A percentile compares a stretch with the other conserved stretches of the same genome.
These are phyloP conservation scores for Heliconius aoede DNA, from an alignment of 2,888 invertebrate species.

Conservation along the genomic window DNA sequence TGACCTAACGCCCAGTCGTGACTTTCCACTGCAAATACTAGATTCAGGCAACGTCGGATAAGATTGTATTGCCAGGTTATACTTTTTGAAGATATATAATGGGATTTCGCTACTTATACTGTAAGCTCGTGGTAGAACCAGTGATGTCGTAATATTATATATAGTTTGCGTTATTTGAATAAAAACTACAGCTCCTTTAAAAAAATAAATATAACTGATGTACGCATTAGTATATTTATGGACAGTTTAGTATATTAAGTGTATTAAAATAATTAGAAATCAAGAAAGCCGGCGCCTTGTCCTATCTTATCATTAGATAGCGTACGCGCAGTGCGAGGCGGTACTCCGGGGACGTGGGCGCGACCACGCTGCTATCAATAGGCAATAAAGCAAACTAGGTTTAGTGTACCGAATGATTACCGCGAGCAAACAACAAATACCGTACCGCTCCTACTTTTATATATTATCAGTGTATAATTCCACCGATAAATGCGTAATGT, in stretches of 20 bases:
- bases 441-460: conserved; percentile 41
- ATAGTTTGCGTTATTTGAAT: no score
- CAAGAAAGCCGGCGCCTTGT: conserved; percentile 25
- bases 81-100: background rate
- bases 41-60: background rate
- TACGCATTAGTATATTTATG: background rate
- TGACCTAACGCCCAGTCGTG: background rate
- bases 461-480: conserved; percentile 36
- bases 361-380: conserved; percentile 29
- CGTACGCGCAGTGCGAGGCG: conserved; percentile 14
- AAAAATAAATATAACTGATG: no score
- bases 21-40: conserved; percentile 32
- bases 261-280: conserved; percentile 18
- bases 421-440: conserved; percentile 31
- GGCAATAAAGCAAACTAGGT: conserved; percentile 39
- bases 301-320: conserved; percentile 32
- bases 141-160: no score
- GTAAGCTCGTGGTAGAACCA: no score
- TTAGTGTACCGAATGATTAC: conserved; percentile 37
- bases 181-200: no score
- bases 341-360: background rate
- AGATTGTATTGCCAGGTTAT: background rate
- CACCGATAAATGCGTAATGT: conserved; percentile 32
- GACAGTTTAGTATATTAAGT: background rate
- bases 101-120: no score